Conservation (phyloP, 2,888 invertebrate species). For the Atethmia centrago region DNA sequence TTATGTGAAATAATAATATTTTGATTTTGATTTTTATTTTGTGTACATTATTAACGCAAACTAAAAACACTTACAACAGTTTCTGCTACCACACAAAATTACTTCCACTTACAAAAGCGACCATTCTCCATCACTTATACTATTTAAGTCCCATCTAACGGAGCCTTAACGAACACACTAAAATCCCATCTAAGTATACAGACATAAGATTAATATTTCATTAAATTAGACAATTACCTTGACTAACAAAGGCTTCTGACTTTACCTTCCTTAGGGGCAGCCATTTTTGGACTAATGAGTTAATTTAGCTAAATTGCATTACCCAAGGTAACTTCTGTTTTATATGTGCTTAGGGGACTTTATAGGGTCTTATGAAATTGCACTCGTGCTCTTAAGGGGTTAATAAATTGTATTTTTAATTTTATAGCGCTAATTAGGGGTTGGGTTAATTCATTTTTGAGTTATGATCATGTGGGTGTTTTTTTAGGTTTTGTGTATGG, state of each 20-base stretch:
- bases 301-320: conserved; percentile 76
- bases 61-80: background rate
- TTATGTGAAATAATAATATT: too few relatives aligned
- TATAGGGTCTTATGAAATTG: conserved; percentile 67
- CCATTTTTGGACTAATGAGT: conserved; percentile 77
- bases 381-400: conserved; percentile 50
- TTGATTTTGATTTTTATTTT: too few relatives aligned
- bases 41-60: background rate
- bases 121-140: conserved; percentile 27
- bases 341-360: conserved; percentile 68
- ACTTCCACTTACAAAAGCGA: conserved; percentile 24
- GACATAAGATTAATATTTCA: conserved; percentile 64
- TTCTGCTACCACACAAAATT: conserved; percentile 2
- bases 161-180: conserved; percentile 43
- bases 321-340: conserved; percentile 68
- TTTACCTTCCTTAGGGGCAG: conserved; percentile 55
- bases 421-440: conserved; percentile 46
- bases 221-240: conserved; percentile 65
- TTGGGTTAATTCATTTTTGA: conserved; percentile 49
- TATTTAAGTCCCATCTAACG: conserved; percentile 34
- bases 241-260: conserved; percentile 58
- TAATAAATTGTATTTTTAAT: conserved; percentile 61
- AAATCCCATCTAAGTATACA: conserved; percentile 44
- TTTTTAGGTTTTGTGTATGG: background rate
- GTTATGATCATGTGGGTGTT: conserved; percentile 16